phyloP scores from a whole-genome alignment of 2,797 vertebrate species.

The Meriones psammophilus region DNA sequence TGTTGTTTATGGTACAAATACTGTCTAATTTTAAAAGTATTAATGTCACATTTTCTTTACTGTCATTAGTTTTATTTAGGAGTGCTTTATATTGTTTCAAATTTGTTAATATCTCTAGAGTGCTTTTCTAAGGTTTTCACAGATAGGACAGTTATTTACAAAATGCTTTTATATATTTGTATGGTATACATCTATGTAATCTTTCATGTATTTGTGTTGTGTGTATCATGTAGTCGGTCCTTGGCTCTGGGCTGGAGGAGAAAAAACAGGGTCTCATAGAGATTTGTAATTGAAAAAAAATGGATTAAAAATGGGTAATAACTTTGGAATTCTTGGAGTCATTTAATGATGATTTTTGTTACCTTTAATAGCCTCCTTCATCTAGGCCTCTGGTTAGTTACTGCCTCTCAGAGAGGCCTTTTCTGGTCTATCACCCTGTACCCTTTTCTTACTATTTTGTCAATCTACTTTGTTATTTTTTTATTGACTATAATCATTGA shows the following conservation, averaged over 20 bases:
- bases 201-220: not conserved
- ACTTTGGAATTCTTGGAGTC: not conserved
- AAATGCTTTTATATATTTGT: not conserved
- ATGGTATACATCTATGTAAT: not conserved
- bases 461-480: not conserved
- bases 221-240: not conserved
- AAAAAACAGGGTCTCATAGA: conserved; percentile 4
- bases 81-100: conserved; percentile 50
- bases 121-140: conserved; percentile 40
- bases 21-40: conserved; percentile 37
- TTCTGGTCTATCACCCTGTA: not conserved
- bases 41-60: conserved; percentile 43
- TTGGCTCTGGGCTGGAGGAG: not conserved
- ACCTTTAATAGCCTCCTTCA: not conserved
- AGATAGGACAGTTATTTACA: not conserved
- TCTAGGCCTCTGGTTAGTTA: conserved; percentile 32
- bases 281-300: conserved; percentile 36
- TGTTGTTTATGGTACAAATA: conserved; percentile 47
- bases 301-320: not conserved
- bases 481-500: conserved; percentile 8
- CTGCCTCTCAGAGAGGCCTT: conserved; percentile 31
- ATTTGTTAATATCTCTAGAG: conserved; percentile 38
- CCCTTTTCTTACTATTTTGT: not conserved
- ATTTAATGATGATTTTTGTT: not conserved
- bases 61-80: conserved; percentile 46